Conservation (phyloP, 2,797 vertebrate genomes). For the Acrossocheilus fasciatus region DNA sequence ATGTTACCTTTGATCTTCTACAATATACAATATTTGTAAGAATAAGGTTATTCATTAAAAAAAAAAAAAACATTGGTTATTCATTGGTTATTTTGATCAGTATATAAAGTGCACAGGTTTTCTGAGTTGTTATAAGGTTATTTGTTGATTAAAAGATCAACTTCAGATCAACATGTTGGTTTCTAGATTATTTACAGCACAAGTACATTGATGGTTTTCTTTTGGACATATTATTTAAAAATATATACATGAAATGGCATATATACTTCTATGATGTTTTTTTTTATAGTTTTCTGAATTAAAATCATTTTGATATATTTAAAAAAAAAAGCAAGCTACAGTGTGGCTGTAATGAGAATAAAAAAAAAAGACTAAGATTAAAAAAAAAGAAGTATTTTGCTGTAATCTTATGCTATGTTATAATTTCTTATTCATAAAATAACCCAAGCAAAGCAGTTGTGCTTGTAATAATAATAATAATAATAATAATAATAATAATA, state of each 20-base stretch:
- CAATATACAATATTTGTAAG: not conserved
- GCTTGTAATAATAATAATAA: not conserved
- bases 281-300: too few species aligned
- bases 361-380: too few species aligned
- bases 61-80: too few species aligned
- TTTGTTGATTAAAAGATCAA: not conserved
- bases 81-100: not conserved
- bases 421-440: not conserved
- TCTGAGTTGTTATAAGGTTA: too few species aligned
- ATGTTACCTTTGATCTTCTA: too few species aligned
- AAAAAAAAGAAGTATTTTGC: not conserved
- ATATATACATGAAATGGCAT: not conserved
- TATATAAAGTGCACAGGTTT: not conserved
- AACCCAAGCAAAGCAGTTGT: not conserved
- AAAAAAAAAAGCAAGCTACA: accelerated
- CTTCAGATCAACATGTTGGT: not conserved
- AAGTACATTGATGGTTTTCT: too few species aligned
- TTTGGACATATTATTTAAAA: not conserved
- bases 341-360: not conserved
- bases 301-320: not conserved
- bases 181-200: not conserved
- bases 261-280: not conserved
- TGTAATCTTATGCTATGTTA: not conserved
- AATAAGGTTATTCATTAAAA: not conserved
- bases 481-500: too few species aligned